Evolutionary conservation across 2,888 invertebrate genomes (phyloP).

Genomic region (Agrilus mali): DNA sequence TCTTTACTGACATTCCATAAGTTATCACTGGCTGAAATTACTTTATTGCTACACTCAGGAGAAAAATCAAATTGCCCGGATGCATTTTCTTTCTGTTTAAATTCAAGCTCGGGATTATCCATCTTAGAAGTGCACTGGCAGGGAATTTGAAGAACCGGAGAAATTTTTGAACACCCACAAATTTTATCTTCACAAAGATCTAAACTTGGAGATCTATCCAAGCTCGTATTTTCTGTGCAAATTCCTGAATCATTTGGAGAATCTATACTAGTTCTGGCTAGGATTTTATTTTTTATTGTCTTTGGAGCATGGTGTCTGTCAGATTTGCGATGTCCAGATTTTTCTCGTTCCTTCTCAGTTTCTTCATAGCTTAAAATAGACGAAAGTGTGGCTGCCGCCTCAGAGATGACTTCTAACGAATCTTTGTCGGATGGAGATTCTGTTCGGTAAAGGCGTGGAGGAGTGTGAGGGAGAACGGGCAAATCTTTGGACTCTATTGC

Average conservation of each 20-base stretch:
- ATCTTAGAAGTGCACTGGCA: conserved; percentile 10
- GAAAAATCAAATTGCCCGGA: conserved; percentile 15
- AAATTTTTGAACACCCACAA: conserved; percentile 11
- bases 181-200: conserved; percentile 28
- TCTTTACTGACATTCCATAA: conserved; percentile 10
- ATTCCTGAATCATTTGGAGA: conserved; percentile 53
- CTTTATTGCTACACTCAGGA: conserved; percentile 18
- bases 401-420: conserved; percentile 45
- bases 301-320: conserved; percentile 2
- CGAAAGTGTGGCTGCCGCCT: conserved; percentile 49
- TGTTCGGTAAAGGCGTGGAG: conserved; percentile 19
- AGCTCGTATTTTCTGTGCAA: conserved; percentile 59
- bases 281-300: conserved; percentile 18
- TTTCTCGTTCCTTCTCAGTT: conserved; percentile 38
- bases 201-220: conserved; percentile 50
- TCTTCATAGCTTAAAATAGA: conserved; percentile 35
- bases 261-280: conserved; percentile 23
- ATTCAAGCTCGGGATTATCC: neutral
- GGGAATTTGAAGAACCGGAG: conserved; percentile 8
- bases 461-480: neutral
- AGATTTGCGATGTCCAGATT: conserved; percentile 3
- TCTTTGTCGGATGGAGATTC: conserved; percentile 38
- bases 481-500: conserved; percentile 35
- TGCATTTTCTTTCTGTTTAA: conserved; percentile 2
- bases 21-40: conserved; percentile 13